Conservation (phyloP, 2,888 invertebrate genomes). For the Carterocephalus palaemon region DNA sequence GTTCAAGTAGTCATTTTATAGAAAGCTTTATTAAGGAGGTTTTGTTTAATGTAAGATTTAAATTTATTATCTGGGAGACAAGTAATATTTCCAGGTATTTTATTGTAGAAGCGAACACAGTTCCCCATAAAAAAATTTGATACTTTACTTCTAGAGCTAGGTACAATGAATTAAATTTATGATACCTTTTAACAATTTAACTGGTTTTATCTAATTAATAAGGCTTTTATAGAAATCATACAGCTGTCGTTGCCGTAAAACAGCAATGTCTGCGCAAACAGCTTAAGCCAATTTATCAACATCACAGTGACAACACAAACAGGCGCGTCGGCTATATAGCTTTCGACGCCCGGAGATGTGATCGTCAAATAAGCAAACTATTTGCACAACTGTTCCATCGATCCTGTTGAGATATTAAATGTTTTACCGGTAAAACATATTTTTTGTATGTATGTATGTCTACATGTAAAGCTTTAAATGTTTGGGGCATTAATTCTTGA, state of each 20-base stretch:
- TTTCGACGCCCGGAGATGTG: conserved; percentile 59
- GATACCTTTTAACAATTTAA: not conserved
- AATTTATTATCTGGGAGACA: too few relatives aligned
- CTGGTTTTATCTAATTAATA: not conserved
- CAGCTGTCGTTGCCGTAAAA: conserved; percentile 16
- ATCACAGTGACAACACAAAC: conserved; percentile 51
- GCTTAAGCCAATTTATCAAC: conserved; percentile 55
- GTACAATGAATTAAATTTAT: too few relatives aligned
- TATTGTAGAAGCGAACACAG: too few relatives aligned
- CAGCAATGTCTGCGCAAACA: conserved; percentile 20
- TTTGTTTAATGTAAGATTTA: too few relatives aligned
- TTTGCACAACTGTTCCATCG: conserved; percentile 75
- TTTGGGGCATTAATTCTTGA: too few relatives aligned
- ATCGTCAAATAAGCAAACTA: conserved; percentile 58
- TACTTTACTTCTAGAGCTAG: too few relatives aligned
- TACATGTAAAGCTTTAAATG: too few relatives aligned
- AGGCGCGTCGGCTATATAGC: conserved; percentile 35
- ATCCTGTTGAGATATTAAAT: conserved; percentile 69
- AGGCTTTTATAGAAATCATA: conserved; percentile 13
- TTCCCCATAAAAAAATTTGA: too few relatives aligned
- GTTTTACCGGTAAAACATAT: too few relatives aligned
- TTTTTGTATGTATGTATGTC: not conserved
- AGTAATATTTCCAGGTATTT: too few relatives aligned
- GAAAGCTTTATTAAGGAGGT: too few relatives aligned
- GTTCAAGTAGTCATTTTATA: too few relatives aligned